phyloP scores from a whole-genome alignment of 2,888 invertebrate species.

The Liposcelis brunnea region DNA sequence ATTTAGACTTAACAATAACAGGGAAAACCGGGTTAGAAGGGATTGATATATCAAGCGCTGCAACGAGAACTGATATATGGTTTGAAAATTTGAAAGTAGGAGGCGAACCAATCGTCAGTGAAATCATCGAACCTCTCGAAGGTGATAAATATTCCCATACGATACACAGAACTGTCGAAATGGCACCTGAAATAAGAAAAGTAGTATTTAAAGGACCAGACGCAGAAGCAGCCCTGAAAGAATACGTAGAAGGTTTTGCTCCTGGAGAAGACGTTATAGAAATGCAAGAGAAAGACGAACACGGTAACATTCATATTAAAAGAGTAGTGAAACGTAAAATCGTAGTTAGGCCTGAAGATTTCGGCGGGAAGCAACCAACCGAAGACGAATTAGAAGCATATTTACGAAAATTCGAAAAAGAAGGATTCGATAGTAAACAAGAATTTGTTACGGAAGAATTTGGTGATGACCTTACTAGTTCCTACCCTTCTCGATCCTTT shows the following conservation, averaged over 20 bases:
- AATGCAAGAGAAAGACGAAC: constrained; percentile 31
- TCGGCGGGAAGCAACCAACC: constrained; percentile 11
- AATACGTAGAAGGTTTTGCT: constrained; percentile 32
- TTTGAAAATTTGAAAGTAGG: constrained; percentile 26
- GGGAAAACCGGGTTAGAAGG: constrained; percentile 33
- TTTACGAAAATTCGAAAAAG: constrained; percentile 14
- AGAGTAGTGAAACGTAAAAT: constrained; percentile 31
- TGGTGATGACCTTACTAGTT: constrained; percentile 8
- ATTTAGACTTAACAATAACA: constrained; percentile 35
- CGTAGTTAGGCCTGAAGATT: constrained; percentile 25
- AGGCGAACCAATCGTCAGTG: constrained; percentile 29
- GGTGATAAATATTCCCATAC: constrained; percentile 30
- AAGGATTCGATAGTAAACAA: constrained; percentile 5
- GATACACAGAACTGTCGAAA: constrained; percentile 30
- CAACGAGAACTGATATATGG: constrained; percentile 27
- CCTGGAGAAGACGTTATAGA: constrained; percentile 34
- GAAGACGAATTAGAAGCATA: constrained; percentile 23
- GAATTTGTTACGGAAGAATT: constrained; percentile 9
- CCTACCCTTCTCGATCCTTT: constrained; percentile 8
- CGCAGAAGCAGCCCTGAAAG: constrained; percentile 31
- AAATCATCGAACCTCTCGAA: constrained; percentile 29
- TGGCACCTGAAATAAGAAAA: constrained; percentile 32
- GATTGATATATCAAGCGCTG: constrained; percentile 20
- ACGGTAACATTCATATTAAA: constrained; percentile 35
- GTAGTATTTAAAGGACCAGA: constrained; percentile 35